A percentile compares a stretch with the other conserved stretches of the same genome.
Conservation (phyloP, 2,888 invertebrate genomes). For the Caenorhabditis afra region DNA sequence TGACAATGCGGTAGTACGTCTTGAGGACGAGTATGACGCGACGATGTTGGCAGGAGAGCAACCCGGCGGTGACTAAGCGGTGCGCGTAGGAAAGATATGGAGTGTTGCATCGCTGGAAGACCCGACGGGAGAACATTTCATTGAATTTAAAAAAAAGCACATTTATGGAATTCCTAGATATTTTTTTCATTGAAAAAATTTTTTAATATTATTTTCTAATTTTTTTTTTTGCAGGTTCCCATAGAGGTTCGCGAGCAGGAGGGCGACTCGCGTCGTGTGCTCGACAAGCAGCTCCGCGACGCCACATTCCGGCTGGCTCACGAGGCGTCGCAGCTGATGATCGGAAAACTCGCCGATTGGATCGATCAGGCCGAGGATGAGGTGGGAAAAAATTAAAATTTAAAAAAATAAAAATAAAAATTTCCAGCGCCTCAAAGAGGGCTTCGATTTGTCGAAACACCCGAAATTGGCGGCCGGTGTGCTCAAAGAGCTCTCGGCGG, state of each 20-base stretch:
- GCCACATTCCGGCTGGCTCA: constrained; percentile 75
- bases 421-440: constrained; percentile 51
- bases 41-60: too few species aligned
- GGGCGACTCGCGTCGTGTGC: constrained; percentile 95
- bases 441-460: constrained; percentile 62
- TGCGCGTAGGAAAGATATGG: too few species aligned
- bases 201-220: background rate
- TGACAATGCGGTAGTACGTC: too few species aligned
- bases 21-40: too few species aligned
- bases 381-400: constrained; percentile 41
- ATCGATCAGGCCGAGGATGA: constrained; percentile 70
- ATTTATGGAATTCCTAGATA: too few species aligned
- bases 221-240: constrained; percentile 86
- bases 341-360: constrained; percentile 65
- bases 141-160: too few species aligned
- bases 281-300: constrained; percentile 92
- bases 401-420: background rate
- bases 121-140: too few species aligned
- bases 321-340: constrained; percentile 69
- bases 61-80: too few species aligned
- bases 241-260: constrained; percentile 93
- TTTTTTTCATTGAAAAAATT: background rate
- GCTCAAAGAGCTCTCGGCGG: constrained; percentile 55
- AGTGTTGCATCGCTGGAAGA: too few species aligned
- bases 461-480: constrained; percentile 48